A percentile compares a stretch with the other conserved stretches of the same genome.
Conservation (phyloP, 1,140 invertebrate genomes). For the Aphelenchoides fujianensis region DNA sequence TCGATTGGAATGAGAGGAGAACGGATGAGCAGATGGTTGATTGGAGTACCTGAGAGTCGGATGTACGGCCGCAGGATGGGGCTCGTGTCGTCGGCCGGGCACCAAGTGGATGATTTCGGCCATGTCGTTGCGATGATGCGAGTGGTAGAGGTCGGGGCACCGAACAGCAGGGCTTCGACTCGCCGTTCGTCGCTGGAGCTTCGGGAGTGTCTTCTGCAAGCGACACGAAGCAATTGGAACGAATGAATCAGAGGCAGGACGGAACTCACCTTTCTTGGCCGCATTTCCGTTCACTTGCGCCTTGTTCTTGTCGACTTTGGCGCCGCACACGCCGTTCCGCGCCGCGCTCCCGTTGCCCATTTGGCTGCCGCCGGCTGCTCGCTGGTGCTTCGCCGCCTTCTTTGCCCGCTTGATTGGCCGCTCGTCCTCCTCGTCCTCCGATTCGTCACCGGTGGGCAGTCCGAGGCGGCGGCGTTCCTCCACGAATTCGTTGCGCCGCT, state of each 20-base stretch:
- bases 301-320: neutral
- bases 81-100: conserved; percentile 27
- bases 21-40: neutral
- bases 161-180: no score
- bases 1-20: neutral
- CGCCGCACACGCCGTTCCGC: neutral
- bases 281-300: neutral
- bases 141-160: conserved; percentile 1
- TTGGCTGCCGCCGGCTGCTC: neutral
- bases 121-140: conserved; percentile 41
- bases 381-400: neutral
- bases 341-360: neutral
- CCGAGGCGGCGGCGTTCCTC: conserved; percentile 7
- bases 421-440: conserved; percentile 27
- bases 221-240: no score
- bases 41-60: conserved; percentile 38
- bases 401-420: conserved; percentile 25
- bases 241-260: no score
- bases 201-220: conserved; percentile 11
- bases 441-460: conserved; percentile 19
- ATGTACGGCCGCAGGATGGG: conserved; percentile 31
- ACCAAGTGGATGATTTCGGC: conserved; percentile 27
- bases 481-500: conserved; percentile 37
- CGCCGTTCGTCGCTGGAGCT: no score
- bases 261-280: neutral